Base-by-base conservation (phyloP, 2,888 invertebrate genomes). In the Acrocera orbiculus region DNA sequence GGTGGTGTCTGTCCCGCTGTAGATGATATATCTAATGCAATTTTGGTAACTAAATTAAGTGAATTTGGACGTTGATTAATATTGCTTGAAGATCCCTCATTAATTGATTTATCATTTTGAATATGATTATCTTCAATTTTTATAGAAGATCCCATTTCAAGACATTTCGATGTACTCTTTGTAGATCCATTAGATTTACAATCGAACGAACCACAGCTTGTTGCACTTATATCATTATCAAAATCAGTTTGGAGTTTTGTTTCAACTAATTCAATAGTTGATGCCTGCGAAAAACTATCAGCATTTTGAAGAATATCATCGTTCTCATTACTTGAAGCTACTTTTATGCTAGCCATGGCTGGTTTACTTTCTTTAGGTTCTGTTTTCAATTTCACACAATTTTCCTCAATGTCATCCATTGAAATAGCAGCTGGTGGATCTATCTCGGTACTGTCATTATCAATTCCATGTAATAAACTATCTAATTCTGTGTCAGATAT, bases 401-500 rank as follows among this genome's bases (percentile, higher is more conserved):
- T n/a, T n/a, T n/a, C n/a, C n/a, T n/a, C n/a, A n/a, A n/a, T n/a
- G n/a, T n/a, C n/a, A n/a, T n/a, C n/a, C n/a, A n/a, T n/a, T n/a
- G n/a, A n/a, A n/a, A n/a, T n/a, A n/a, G n/a, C n/a, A n/a, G n/a
- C n/a, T n/a, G n/a, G n/a, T n/a, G n/a, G n/a, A n/a, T n/a, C n/a
- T n/a, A n/a, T n/a, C n/a, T n/a, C n/a, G n/a, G n/a, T n/a, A n/a
- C n/a, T n/a, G n/a, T 58, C 58, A 15, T 50, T 51, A 34, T 59
- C 60, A 32, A 58, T 56, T 40, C 62, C 60, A 31, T 59, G 59
- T 34, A 60, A 40, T 47, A 61, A 56, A 36, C 58, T 59, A 44
- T 61, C 61, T 27, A 61, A 41, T 39, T 61, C 61, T 0, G 60
- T 57, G 36, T 61, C 61, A 0, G 61, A 61, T 13, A 61, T 60